Percentiles rank a stretch among this genome's conserved stretches.
Evolutionary conservation across 2,113 vertebrate genomes (phyloP).

Genomic region (Cryptotis parvus): DNA sequence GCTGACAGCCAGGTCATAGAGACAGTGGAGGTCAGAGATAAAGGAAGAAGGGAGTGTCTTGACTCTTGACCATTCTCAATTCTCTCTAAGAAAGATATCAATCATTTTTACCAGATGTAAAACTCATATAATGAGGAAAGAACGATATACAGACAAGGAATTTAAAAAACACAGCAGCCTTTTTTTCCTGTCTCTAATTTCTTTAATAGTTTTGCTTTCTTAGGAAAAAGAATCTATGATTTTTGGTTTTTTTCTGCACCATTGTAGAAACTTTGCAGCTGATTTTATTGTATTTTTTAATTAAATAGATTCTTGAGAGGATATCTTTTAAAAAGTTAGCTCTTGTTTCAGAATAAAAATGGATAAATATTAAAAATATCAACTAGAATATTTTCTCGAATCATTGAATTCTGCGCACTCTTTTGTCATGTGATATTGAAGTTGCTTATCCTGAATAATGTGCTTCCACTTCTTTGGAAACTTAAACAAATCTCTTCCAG

Average conservation of each 20-base stretch:
- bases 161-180: constrained; percentile 11
- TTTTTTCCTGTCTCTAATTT: constrained; percentile 44
- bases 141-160: constrained; percentile 50
- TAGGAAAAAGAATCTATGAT: constrained; percentile 19
- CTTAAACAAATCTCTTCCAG: constrained; percentile 57
- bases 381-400: constrained; percentile 5
- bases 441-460: constrained; percentile 29
- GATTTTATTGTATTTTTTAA: constrained; percentile 49
- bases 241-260: constrained; percentile 44
- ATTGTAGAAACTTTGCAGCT: constrained; percentile 54
- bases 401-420: neutral
- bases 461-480: constrained; percentile 55
- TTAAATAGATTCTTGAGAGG: neutral
- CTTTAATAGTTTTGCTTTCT: constrained; percentile 69
- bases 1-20: neutral
- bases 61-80: neutral
- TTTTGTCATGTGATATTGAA: constrained; percentile 28
- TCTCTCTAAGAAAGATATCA: neutral
- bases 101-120: neutral
- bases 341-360: constrained; percentile 21
- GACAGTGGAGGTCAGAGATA: neutral
- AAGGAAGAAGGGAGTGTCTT: neutral
- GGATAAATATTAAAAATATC: neutral
- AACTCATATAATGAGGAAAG: neutral
- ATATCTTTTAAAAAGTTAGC: constrained; percentile 38